These are phyloP conservation scores for Centropyge bicolor DNA, from an alignment of 2,797 vertebrate species.

Conservation along the genomic window DNA sequence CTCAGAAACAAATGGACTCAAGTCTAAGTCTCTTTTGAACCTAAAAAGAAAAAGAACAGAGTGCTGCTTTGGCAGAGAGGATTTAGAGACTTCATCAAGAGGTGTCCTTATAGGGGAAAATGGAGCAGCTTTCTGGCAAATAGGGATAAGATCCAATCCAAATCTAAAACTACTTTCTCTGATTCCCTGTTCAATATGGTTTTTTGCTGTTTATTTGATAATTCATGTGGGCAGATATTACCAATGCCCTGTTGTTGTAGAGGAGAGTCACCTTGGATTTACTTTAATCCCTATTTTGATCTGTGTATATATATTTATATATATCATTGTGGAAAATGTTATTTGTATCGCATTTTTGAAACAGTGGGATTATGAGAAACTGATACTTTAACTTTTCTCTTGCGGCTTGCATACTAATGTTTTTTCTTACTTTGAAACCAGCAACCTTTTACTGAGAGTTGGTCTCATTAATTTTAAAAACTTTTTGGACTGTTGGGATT, in stretches of 20 bases:
- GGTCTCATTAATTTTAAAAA: slow-evolving; percentile 30
- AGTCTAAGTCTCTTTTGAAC: neutral
- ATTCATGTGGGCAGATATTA: neutral
- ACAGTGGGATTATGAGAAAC: no score
- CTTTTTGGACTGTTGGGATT: neutral
- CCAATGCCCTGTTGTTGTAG: neutral
- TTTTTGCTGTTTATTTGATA: neutral
- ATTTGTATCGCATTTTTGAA: neutral
- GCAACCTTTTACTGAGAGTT: neutral
- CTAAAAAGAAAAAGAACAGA: neutral
- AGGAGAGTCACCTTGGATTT: slow-evolving; percentile 11
- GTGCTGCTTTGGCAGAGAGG: slow-evolving; percentile 4
- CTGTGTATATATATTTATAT: neutral
- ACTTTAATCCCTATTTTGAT: neutral
- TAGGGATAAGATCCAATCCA: neutral
- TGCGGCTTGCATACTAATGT: neutral
- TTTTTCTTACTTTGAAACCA: neutral
- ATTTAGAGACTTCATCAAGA: slow-evolving; percentile 18
- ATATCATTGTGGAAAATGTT: neutral
- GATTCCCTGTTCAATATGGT: neutral
- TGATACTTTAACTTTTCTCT: neutral
- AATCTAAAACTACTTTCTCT: neutral
- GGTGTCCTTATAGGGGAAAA: neutral
- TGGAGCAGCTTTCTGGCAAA: slow-evolving; percentile 10
- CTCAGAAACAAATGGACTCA: neutral